Evolutionary conservation across 2,797 vertebrate species (phyloP).

Genomic region (Streptopelia turtur): DNA sequence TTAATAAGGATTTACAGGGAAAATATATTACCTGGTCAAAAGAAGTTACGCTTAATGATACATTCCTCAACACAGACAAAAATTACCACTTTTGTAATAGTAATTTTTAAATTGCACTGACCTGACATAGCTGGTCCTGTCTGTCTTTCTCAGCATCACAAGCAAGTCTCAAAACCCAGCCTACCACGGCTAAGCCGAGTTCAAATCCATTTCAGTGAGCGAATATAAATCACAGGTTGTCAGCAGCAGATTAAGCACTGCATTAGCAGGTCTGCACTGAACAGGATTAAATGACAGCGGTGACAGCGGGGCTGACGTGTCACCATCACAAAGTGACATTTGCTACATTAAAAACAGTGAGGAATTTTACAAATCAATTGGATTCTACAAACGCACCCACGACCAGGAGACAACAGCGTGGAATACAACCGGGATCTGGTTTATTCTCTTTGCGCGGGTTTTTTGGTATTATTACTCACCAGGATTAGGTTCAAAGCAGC

Average conservation of each 20-base stretch:
- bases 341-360: fast-evolving
- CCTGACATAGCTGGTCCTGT: fast-evolving
- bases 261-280: neutral
- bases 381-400: neutral
- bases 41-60: neutral
- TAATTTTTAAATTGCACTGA: neutral
- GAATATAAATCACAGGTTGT: neutral
- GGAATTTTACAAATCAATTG: neutral
- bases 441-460: fast-evolving
- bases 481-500: neutral
- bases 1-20: neutral
- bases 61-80: fast-evolving
- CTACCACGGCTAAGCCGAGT: neutral
- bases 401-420: neutral
- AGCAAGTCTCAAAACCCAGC: neutral
- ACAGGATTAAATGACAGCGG: neutral
- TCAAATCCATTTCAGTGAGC: slow-evolving; percentile 19
- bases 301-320: neutral
- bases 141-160: neutral
- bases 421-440: fast-evolving
- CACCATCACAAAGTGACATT: neutral
- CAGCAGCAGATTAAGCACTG: neutral
- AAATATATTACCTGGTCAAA: neutral
- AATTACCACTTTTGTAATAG: fast-evolving
- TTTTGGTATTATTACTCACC: neutral